Evolutionary conservation across 2,113 vertebrate species (phyloP), one percentile per base, ranked within the genome.

Genomic region (Urocynchramus pylzowi): DNA sequence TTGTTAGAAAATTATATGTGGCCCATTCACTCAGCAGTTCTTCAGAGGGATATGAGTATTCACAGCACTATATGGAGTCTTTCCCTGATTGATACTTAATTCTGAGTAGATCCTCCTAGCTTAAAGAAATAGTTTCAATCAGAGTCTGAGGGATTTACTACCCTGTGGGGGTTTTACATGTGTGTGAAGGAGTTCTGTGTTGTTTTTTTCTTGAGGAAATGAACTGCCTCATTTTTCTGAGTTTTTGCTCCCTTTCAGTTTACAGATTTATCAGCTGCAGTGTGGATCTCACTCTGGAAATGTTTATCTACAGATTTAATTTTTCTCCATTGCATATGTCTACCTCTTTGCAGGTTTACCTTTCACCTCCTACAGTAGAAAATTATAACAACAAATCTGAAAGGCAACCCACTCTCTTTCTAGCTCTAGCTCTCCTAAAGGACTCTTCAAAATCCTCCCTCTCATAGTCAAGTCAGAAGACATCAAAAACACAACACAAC

Each of bases 101-200:
- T 94, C 68, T 50, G 63, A 42, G 68, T 70, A 83, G 41, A 92
- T 87, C 60, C 54, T 74, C 26, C 2, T 10, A 16, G 63, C 54
- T 92, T 94, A 92, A 79, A 93, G 11, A 52, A 88, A 54, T 17
- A 31, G 52, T 65, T 86, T 89, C 70, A 95, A 90, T 86, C 75
- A 84, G 50, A 64, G 7, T 39, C 31, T 41, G 31, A 95, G 45
- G 54, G 59, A 92, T 81, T 80, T 85, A 57, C 41, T 56, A 17
- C 17, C 31, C 53, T 65, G 17, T 37, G 67, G 19, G 4, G 0
- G 37, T 47, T 88, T 69, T 60, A 35, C 1, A 1, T 22, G 28
- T 14, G 14, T 24, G 3, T 56, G 63, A 53, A n/a, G 24, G 64
- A 81, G 41, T 30, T 70, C 14, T 35, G 33, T 52, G 47, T 5